Base-by-base conservation (phyloP, 2,797 vertebrate species). In the Mionectes olivaceus region DNA sequence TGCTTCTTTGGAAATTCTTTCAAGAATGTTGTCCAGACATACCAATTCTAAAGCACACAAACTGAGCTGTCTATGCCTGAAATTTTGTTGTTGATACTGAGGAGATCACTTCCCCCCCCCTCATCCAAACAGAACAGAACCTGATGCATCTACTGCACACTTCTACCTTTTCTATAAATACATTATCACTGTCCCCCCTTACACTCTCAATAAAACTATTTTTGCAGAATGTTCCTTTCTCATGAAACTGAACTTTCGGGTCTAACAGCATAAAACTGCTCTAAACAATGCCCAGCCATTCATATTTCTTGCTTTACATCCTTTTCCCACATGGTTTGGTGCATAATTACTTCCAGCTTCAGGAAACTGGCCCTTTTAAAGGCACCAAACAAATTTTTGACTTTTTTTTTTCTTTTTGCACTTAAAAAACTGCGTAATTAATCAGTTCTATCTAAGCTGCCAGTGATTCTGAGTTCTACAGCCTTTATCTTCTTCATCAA, bases 311-410 rank as follows among this genome's bases (percentile, higher is more conserved):
- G 41, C 55, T 95, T 93, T 93, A 91, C 80, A 79, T 95, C 81
- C 80, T 91, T 91, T 83, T 83, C 80, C 91, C 95, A 76, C 47
- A 41, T 79, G 83, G 55, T 82, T 95, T 86, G 74, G 50, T 52
- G 69, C 83, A 49, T 95, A 95, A 96, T 96, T 96, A 87, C 92
- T 96, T 96, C 94, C 96, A 96, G 93, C 93, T 94, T 94, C 90
- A 94, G 80, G 80, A 95, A 95, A 95, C 33, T 65, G 25, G 57
- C 11, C 76, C 46, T 90, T 93, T 92, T 78, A 95, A 87, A 73
- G 65, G 67, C 35, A 84, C 43, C 61, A 93, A 96, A 80, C 57
- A 3, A 65, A 39, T 33, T 95, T 90, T 93, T 83, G 1, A 78
- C 79, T 94, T 90, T 49, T 64, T 49, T 47, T 49, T 44, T 44